Conservation (phyloP, 2,888 invertebrate genomes). For the Melieria picta region DNA sequence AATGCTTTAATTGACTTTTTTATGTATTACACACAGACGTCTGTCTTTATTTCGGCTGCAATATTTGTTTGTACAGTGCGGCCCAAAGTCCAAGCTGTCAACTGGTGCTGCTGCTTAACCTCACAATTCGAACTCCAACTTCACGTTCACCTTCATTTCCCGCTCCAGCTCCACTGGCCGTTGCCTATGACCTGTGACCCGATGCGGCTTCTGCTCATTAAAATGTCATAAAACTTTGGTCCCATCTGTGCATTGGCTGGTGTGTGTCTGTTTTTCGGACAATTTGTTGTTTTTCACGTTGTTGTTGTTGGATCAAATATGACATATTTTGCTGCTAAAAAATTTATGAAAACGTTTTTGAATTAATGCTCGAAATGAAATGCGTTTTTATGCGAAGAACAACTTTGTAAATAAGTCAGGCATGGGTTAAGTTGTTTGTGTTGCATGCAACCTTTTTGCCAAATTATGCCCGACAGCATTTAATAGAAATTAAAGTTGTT, state of each 20-base stretch:
- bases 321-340: constrained; percentile 16
- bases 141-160: not conserved
- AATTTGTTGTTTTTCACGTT: not conserved
- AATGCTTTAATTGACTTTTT: too few species aligned
- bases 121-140: constrained; percentile 7
- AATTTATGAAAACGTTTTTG: constrained; percentile 15
- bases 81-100: too few species aligned
- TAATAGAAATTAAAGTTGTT: constrained; percentile 23
- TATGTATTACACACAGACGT: too few species aligned
- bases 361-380: constrained; percentile 12
- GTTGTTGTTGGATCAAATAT: constrained; percentile 8
- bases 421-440: too few species aligned
- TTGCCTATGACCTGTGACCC: not conserved
- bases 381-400: not conserved
- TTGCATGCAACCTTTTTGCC: not conserved
- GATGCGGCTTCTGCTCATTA: constrained; percentile 28
- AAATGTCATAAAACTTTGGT: constrained; percentile 33
- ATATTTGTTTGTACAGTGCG: too few species aligned
- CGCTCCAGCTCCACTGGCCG: not conserved
- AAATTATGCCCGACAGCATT: constrained; percentile 24
- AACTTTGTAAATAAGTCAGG: too few species aligned
- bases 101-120: too few species aligned
- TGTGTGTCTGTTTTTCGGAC: constrained; percentile 1
- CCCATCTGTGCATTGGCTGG: not conserved
- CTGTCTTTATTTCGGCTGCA: too few species aligned